phyloP scores from a whole-genome alignment of 2,113 vertebrate genomes.

The Nothobranchius furzeri region DNA sequence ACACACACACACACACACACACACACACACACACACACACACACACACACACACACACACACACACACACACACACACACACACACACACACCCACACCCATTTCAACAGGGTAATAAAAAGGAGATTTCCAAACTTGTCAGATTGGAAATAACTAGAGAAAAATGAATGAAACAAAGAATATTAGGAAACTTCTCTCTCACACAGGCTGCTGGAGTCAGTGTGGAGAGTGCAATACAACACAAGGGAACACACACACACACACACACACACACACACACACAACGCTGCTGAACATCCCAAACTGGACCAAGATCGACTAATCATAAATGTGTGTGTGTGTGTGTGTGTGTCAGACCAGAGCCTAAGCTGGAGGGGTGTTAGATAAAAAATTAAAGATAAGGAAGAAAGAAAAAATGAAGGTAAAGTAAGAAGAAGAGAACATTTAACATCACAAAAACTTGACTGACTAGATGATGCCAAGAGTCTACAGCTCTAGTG shows the following conservation, averaged over 20 bases:
- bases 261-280: neutral
- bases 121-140: constrained; percentile 66
- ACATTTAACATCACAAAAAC: neutral
- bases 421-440: neutral
- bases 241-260: constrained; percentile 23
- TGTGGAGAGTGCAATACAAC: constrained; percentile 21
- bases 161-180: constrained; percentile 47
- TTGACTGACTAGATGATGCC: neutral
- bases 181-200: constrained; percentile 18
- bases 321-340: neutral
- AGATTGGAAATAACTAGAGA: constrained; percentile 62
- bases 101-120: constrained; percentile 21
- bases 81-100: neutral
- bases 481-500: neutral
- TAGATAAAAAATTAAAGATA: constrained; percentile 1
- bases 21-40: constrained; percentile 16
- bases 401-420: constrained; percentile 8
- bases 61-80: constrained; percentile 27
- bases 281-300: constrained; percentile 35
- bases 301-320: constrained; percentile 14
- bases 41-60: too few relatives aligned
- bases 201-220: constrained; percentile 34
- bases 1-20: neutral
- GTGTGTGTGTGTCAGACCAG: constrained; percentile 23
- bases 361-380: constrained; percentile 11